Conservation (phyloP, 2,113 vertebrate genomes). For the mouse (Mus musculus) region DNA sequence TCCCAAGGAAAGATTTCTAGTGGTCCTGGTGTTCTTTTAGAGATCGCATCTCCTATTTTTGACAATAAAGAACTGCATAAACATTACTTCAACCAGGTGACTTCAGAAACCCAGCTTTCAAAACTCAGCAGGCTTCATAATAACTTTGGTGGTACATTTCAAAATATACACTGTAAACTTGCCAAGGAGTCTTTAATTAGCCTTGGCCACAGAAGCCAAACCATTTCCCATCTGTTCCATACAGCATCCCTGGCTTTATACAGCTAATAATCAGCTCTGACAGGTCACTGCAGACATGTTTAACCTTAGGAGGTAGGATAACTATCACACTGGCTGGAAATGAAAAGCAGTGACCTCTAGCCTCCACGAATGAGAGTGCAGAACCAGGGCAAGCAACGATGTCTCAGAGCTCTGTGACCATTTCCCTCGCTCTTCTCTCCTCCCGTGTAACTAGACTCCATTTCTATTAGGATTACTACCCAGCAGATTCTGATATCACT, state of each 20-base stretch:
- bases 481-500: constrained; percentile 38
- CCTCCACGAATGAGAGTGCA: constrained; percentile 79
- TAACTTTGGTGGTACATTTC: constrained; percentile 79
- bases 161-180: constrained; percentile 85
- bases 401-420: neutral
- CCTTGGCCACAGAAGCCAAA: constrained; percentile 81
- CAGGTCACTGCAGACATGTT: constrained; percentile 85
- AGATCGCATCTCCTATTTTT: constrained; percentile 46
- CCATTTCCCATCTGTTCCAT: constrained; percentile 85
- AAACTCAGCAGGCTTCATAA: constrained; percentile 80
- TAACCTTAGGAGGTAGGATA: constrained; percentile 82
- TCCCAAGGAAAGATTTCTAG: neutral
- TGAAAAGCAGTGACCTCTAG: constrained; percentile 84
- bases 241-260: constrained; percentile 80
- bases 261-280: constrained; percentile 84
- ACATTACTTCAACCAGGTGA: constrained; percentile 70
- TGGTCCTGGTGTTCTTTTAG: constrained; percentile 46
- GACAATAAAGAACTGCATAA: constrained; percentile 54
- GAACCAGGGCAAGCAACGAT: constrained; percentile 76
- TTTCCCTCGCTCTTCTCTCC: neutral
- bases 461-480: neutral
- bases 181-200: constrained; percentile 85
- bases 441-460: neutral
- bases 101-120: constrained; percentile 66
- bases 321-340: constrained; percentile 80